phyloP scores from a whole-genome alignment of 2,888 invertebrate species.

The Acleris emargana region DNA sequence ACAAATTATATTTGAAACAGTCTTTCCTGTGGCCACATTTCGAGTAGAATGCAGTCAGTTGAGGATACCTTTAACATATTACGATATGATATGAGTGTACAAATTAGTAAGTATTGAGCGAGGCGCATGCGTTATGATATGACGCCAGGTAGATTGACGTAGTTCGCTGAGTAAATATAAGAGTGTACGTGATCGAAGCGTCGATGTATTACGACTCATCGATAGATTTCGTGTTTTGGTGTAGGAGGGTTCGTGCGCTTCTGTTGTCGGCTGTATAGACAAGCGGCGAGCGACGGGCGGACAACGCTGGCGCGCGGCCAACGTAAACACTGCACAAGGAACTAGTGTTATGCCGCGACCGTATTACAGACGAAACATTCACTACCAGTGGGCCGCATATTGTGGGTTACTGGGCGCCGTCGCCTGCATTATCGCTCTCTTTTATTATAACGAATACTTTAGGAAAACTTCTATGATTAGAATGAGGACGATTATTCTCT shows the following conservation, averaged over 20 bases:
- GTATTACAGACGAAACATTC: slow-evolving; percentile 83
- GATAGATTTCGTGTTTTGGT: slow-evolving; percentile 60
- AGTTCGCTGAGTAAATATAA: slow-evolving; percentile 50
- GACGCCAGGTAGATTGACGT: slow-evolving; percentile 67
- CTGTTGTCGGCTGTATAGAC: slow-evolving; percentile 69
- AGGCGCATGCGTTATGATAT: slow-evolving; percentile 45
- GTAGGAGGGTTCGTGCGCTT: slow-evolving; percentile 63
- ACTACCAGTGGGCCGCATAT: slow-evolving; percentile 80
- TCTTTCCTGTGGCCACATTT: slow-evolving; percentile 37
- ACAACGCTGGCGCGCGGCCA: slow-evolving; percentile 77
- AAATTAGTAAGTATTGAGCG: slow-evolving; percentile 50
- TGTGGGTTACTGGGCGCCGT: slow-evolving; percentile 80
- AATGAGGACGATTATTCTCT: too few relatives aligned
- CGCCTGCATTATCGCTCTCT: slow-evolving; percentile 44
- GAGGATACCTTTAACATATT: slow-evolving; percentile 60
- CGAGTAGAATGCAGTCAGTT: slow-evolving; percentile 44
- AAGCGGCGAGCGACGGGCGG: slow-evolving; percentile 70
- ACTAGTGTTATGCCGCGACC: slow-evolving; percentile 83
- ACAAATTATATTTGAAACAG: slow-evolving; percentile 3
- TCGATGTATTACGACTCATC: slow-evolving; percentile 62
- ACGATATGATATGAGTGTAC: slow-evolving; percentile 61
- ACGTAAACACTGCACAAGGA: slow-evolving; percentile 83
- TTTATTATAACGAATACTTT: not conserved
- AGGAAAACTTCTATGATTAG: too few relatives aligned
- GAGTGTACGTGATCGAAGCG: slow-evolving; percentile 65